These are phyloP conservation scores for Dryoscopus gambensis DNA, from an alignment of 2,113 vertebrate genomes.

Conservation along the genomic window DNA sequence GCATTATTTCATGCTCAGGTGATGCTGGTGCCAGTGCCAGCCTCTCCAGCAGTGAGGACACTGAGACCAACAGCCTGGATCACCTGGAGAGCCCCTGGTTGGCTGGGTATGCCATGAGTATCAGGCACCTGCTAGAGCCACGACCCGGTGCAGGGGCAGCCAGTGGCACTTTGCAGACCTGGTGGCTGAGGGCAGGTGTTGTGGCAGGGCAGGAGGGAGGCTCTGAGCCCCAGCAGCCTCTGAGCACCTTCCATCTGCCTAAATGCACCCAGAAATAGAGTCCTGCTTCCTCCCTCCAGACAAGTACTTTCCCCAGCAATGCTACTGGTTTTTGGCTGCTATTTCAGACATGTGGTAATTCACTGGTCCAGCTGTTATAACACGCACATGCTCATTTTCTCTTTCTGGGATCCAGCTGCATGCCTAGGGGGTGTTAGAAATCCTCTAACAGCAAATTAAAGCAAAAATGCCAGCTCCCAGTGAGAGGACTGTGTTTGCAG, in stretches of 20 bases:
- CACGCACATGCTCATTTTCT: background rate
- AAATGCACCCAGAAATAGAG: background rate
- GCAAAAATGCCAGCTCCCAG: background rate
- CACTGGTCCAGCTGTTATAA: background rate
- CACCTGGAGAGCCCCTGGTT: background rate
- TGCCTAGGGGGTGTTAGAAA: slow-evolving; percentile 25
- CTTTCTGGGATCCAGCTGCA: slow-evolving; percentile 46
- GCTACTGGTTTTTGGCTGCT: background rate
- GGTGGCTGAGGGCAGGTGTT: fast-evolving
- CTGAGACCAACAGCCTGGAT: background rate
- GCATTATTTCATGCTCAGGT: background rate
- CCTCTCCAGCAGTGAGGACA: background rate
- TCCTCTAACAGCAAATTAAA: slow-evolving; percentile 2
- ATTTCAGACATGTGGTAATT: background rate
- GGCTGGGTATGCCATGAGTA: background rate
- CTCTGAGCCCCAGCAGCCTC: background rate
- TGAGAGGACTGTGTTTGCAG: background rate
- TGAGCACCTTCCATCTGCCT: background rate
- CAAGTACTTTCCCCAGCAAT: background rate
- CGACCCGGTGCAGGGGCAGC: fast-evolving
- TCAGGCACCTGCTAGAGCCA: background rate
- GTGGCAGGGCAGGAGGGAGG: background rate
- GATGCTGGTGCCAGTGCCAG: background rate
- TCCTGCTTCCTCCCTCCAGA: background rate
- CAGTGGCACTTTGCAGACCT: background rate